Base-by-base conservation (phyloP, 2,113 vertebrate species). In the Scophthalmus maximus region DNA sequence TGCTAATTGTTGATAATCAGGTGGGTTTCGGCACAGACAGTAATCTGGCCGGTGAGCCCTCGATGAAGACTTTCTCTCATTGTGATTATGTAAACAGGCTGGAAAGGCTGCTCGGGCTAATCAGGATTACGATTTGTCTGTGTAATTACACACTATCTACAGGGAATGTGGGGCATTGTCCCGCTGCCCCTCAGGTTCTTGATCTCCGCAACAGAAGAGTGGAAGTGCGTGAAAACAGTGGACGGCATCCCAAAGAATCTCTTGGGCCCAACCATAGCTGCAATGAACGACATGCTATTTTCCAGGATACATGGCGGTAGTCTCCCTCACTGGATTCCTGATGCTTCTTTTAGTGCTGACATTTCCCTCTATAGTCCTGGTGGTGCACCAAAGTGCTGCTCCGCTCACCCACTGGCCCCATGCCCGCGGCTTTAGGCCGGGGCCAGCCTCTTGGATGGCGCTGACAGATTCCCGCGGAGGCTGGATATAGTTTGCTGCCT, bases 111-210 rank as follows among this genome's bases (percentile, higher is more conserved):
- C 79, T 76, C 38, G 68, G 81, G 82, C 81, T 91, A 88, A 91
- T 90, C 85, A 86, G 91, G 89, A 91, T 91, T 87, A 92, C 90
- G 86, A 85, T 91, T 89, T 89, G 84, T 89, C 85, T 76, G 80
- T 84, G 86, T 88, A 92, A 92, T 91, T 91, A 89, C 81, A 80
- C 80, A 55, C 73, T 76, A 87, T 87, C 88, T 88, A 70, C 69
- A 61, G 79, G 78, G 84, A 88, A 82, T 81, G 62, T 56, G 53
- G 69, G 73, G 78, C 67, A 56, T 90, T 86, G 85, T 84, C 76
- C 71, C 64, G 25, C 84, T 87, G 81, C 60, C 79, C 67, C 76
- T 8, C 67, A 70, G 67, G 74, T 82, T 80, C 78, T 74, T 68
- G 74, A 84, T 86, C 73, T 81, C 49, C 59, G 62, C 56, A 66